Evolutionary conservation across 2,113 vertebrate genomes (phyloP).

Genomic region (Vidua macroura): DNA sequence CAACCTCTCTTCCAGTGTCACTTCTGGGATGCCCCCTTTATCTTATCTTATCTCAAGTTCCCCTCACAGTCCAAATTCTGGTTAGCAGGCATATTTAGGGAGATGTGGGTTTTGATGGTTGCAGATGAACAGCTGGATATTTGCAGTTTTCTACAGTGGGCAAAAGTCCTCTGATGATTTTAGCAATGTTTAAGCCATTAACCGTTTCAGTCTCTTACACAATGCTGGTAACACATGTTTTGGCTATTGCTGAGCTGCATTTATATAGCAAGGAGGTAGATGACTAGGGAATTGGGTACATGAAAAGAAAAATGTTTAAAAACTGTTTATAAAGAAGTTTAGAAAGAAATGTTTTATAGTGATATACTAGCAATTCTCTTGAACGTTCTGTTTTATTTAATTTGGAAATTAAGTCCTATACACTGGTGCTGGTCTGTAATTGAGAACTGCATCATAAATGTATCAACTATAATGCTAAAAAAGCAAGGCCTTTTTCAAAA

Average conservation of each 20-base stretch:
- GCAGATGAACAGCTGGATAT: background rate
- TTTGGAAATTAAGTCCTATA: background rate
- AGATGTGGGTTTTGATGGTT: background rate
- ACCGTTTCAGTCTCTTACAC: background rate
- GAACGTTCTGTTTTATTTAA: background rate
- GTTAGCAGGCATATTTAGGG: background rate
- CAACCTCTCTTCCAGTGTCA: background rate
- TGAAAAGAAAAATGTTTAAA: background rate
- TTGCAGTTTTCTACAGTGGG: background rate
- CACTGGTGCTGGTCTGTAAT: background rate
- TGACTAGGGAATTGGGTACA: background rate
- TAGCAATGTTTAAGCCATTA: background rate
- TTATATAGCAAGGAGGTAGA: background rate
- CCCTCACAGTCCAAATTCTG: background rate
- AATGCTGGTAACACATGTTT: background rate
- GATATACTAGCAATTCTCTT: background rate
- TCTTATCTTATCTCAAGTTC: background rate
- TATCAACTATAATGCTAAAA: background rate
- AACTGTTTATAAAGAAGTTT: background rate
- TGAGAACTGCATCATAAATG: background rate
- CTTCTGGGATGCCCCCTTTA: background rate
- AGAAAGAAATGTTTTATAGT: background rate
- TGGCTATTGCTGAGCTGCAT: background rate
- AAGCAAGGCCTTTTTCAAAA: background rate
- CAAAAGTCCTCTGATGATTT: background rate